Percentiles rank a stretch among this genome's conserved stretches.
phyloP scores from a whole-genome alignment of 2,113 vertebrate species.

The Solea solea region DNA sequence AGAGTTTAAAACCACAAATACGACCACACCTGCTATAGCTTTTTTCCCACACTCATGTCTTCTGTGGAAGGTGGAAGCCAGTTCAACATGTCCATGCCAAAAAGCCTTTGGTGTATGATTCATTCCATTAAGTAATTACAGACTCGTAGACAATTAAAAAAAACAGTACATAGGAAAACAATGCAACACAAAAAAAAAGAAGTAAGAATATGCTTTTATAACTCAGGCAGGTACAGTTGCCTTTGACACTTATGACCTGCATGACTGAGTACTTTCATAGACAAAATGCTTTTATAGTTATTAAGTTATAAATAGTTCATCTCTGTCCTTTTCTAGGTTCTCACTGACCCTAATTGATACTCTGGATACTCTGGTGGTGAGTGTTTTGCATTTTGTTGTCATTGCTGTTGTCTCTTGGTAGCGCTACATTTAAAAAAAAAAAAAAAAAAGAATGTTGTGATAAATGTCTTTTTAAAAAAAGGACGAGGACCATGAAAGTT shows the following conservation, averaged over 20 bases:
- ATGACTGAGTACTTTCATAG: not conserved
- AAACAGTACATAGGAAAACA: too few species aligned
- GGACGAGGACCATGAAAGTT: too few species aligned
- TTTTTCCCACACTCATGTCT: not conserved
- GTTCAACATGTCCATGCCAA: too few species aligned
- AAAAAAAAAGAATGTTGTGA: not conserved
- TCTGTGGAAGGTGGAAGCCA: not conserved
- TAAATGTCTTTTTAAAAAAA: not conserved
- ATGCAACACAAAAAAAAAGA: too few species aligned
- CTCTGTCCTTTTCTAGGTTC: conserved; percentile 82
- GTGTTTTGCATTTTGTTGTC: conserved; percentile 51
- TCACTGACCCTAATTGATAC: conserved; percentile 97
- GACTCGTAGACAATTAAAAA: too few species aligned
- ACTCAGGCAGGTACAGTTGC: too few species aligned
- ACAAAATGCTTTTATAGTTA: not conserved
- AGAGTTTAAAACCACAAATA: not conserved
- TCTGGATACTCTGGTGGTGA: conserved; percentile 96
- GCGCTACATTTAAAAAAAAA: too few species aligned
- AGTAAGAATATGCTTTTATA: too few species aligned
- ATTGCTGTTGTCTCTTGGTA: not conserved
- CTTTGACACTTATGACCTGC: too few species aligned
- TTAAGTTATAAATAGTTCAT: conserved; percentile 9
- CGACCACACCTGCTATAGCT: not conserved
- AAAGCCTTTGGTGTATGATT: too few species aligned
- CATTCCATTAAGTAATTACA: too few species aligned